These are phyloP conservation scores for Serranus cabrilla DNA, from an alignment of 2,797 vertebrate species.

Conservation along the genomic window DNA sequence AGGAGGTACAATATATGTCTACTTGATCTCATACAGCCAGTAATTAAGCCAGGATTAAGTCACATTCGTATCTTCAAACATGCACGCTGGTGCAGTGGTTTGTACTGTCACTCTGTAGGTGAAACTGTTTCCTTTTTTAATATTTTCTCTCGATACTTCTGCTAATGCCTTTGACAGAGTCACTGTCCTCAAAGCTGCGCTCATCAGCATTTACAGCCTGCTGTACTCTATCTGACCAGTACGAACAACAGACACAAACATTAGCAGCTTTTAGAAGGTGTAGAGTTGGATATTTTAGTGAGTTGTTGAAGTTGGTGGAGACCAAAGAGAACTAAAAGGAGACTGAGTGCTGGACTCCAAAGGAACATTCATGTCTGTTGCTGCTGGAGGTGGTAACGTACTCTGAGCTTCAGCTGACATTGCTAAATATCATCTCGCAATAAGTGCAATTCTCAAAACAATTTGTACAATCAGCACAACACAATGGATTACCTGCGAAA, in stretches of 20 bases:
- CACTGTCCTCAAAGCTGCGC: background rate
- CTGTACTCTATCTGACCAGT: background rate
- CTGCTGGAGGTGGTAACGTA: background rate
- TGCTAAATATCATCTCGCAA: too few species aligned
- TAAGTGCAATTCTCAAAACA: too few species aligned
- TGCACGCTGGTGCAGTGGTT: background rate
- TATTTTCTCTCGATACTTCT: too few species aligned
- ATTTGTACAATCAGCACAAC: too few species aligned
- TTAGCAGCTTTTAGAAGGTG: background rate
- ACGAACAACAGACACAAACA: background rate
- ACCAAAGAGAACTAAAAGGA: background rate
- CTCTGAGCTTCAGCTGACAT: background rate
- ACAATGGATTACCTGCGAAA: too few species aligned
- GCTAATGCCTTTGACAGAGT: background rate
- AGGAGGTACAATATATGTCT: background rate
- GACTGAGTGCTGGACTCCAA: background rate
- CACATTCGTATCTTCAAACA: background rate
- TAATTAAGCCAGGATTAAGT: background rate
- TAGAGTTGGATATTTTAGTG: background rate
- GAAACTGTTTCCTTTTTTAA: background rate
- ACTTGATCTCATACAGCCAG: background rate
- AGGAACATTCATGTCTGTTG: background rate
- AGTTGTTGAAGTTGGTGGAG: background rate
- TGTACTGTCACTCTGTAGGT: background rate
- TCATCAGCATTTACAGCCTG: background rate